Conservation (phyloP, 2,113 vertebrate species). For the Notothenia coriiceps region DNA sequence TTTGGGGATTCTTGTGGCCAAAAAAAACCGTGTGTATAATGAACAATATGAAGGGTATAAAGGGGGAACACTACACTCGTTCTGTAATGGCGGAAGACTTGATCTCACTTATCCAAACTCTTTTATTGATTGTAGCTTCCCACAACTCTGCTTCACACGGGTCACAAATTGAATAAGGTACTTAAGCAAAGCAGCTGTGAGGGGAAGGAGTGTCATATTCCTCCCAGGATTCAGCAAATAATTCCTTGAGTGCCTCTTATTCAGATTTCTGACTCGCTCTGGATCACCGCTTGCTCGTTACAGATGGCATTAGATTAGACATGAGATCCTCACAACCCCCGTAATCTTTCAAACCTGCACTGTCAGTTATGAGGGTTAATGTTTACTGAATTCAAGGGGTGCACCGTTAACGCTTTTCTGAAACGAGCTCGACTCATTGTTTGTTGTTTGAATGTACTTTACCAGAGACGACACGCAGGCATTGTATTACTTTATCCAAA, state of each 20-base stretch:
- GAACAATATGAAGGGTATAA: conserved; percentile 59
- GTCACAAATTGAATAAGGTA: conserved; percentile 62
- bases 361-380: conserved; percentile 81
- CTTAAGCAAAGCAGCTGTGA: conserved; percentile 42
- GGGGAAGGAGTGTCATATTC: conserved; percentile 4
- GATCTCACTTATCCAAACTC: conserved; percentile 30
- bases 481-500: conserved; percentile 74
- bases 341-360: conserved; percentile 74
- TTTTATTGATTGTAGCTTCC: conserved; percentile 51
- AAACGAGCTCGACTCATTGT: conserved; percentile 76
- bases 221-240: conserved; percentile 25
- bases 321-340: conserved; percentile 13
- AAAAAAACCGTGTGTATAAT: conserved; percentile 37
- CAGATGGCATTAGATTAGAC: conserved; percentile 34
- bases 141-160: conserved; percentile 38
- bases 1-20: conserved; percentile 61
- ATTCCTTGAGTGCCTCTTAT: conserved; percentile 47
- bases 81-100: conserved; percentile 28
- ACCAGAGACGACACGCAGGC: conserved; percentile 65
- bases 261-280: conserved; percentile 50
- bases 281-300: conserved; percentile 9
- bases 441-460: conserved; percentile 86
- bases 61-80: conserved; percentile 61
- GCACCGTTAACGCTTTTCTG: conserved; percentile 85
- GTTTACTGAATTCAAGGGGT: conserved; percentile 84